Conservation (phyloP, 2,888 invertebrate genomes). For the Drosophila ezoana region DNA sequence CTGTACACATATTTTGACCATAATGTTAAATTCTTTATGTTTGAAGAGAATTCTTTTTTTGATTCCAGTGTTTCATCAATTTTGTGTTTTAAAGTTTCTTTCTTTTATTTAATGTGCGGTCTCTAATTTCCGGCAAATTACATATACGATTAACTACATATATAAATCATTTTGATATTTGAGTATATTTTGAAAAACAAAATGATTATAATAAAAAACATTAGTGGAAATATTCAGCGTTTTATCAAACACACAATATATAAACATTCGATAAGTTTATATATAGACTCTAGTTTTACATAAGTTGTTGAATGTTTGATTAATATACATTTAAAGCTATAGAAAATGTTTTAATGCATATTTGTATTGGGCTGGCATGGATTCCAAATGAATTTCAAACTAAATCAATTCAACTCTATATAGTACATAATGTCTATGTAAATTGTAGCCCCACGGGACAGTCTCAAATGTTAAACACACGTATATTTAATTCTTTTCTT, state of each 20-base stretch:
- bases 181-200: slow-evolving; percentile 26
- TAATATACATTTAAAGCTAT: slow-evolving; percentile 80
- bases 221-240: slow-evolving; percentile 25
- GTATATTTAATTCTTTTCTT: slow-evolving; percentile 2
- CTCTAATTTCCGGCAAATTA: slow-evolving; percentile 30
- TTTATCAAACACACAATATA: slow-evolving; percentile 1
- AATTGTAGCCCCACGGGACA: slow-evolving; percentile 57
- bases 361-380: slow-evolving; percentile 29
- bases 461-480: slow-evolving; percentile 63
- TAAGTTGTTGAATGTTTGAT: slow-evolving; percentile 46
- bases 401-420: slow-evolving; percentile 25
- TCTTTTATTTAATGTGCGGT: slow-evolving; percentile 4
- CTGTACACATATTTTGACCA: slow-evolving; percentile 49
- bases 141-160: slow-evolving; percentile 24
- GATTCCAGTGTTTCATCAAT: slow-evolving; percentile 29
- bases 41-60: slow-evolving; percentile 31
- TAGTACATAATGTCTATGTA: slow-evolving; percentile 32
- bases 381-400: slow-evolving; percentile 26
- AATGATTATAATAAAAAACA: slow-evolving; percentile 11
- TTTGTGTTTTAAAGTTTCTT: slow-evolving; percentile 8
- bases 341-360: slow-evolving; percentile 51
- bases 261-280: slow-evolving; percentile 8
- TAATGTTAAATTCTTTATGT: slow-evolving; percentile 49
- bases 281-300: background rate
- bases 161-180: slow-evolving; percentile 15